phyloP scores from a whole-genome alignment of 2,888 invertebrate genomes.

The Tillus elongatus region DNA sequence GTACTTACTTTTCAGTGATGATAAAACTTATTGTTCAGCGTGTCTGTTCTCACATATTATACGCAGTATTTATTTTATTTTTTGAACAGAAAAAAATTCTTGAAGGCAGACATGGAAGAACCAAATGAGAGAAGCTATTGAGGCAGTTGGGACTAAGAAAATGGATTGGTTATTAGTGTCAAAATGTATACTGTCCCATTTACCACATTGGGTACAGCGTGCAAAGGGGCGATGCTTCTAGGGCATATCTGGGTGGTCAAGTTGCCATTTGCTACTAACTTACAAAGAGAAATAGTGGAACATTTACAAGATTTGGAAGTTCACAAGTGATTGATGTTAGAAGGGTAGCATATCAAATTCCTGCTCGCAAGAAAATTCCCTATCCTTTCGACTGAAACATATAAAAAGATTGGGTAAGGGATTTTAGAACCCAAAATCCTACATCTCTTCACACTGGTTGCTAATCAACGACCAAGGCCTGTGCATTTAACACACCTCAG shows the following conservation, averaged over 20 bases:
- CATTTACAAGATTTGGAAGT: slow-evolving; percentile 6
- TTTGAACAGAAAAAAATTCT: too few relatives aligned
- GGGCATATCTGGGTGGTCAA: slow-evolving; percentile 1
- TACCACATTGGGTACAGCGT: neutral
- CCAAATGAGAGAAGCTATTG: slow-evolving; percentile 3
- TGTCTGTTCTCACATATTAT: too few relatives aligned
- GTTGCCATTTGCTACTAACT: neutral
- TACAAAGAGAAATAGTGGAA: neutral
- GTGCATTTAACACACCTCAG: slow-evolving; percentile 10
- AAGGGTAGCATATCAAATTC: neutral
- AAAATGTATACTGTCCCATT: neutral
- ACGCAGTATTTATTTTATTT: too few relatives aligned
- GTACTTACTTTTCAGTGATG: too few relatives aligned
- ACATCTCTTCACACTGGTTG: slow-evolving; percentile 5
- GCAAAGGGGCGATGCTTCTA: slow-evolving; percentile 1
- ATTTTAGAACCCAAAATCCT: slow-evolving; percentile 1
- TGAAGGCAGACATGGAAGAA: slow-evolving; percentile 2
- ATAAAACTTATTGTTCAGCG: too few relatives aligned
- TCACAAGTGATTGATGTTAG: slow-evolving; percentile 1
- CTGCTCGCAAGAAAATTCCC: neutral
- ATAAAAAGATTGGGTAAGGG: neutral
- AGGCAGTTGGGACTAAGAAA: slow-evolving; percentile 1
- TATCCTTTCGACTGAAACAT: neutral
- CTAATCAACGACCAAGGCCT: slow-evolving; percentile 7
- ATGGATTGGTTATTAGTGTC: slow-evolving; percentile 3